Evolutionary conservation across 2,113 vertebrate genomes (phyloP).

Genomic region (Epinephelus lanceolatus): DNA sequence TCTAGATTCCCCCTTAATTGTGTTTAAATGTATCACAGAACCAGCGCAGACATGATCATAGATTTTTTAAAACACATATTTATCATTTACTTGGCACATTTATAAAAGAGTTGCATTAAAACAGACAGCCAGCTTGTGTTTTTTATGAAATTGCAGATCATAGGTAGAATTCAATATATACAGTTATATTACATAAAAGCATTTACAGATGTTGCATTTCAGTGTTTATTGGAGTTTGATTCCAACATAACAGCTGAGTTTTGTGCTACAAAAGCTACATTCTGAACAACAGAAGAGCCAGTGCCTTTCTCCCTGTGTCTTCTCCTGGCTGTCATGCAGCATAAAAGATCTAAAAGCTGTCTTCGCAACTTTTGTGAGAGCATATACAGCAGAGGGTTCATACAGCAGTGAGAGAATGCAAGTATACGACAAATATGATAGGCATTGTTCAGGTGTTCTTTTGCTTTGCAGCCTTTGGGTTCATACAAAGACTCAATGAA

Average conservation of each 20-base stretch:
- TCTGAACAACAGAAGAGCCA: neutral
- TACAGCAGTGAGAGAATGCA: slow-evolving; percentile 85
- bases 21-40: neutral
- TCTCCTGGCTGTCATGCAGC: neutral
- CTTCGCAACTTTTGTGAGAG: slow-evolving; percentile 75
- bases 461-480: slow-evolving; percentile 21
- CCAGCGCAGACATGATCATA: neutral
- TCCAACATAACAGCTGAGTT: slow-evolving; percentile 7
- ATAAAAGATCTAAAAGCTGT: slow-evolving; percentile 69
- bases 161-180: neutral
- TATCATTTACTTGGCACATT: neutral
- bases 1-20: neutral
- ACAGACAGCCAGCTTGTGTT: neutral
- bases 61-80: neutral
- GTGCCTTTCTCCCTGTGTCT: neutral
- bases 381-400: slow-evolving; percentile 85
- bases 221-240: neutral
- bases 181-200: neutral
- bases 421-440: slow-evolving; percentile 70
- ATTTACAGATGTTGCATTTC: neutral
- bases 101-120: neutral
- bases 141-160: neutral
- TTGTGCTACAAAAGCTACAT: neutral
- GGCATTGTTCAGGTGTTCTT: slow-evolving; percentile 26
- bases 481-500: slow-evolving; percentile 20